Conservation (phyloP, 1,140 invertebrate genomes). For the Pachyrhynchus sulphureomaculatus region DNA sequence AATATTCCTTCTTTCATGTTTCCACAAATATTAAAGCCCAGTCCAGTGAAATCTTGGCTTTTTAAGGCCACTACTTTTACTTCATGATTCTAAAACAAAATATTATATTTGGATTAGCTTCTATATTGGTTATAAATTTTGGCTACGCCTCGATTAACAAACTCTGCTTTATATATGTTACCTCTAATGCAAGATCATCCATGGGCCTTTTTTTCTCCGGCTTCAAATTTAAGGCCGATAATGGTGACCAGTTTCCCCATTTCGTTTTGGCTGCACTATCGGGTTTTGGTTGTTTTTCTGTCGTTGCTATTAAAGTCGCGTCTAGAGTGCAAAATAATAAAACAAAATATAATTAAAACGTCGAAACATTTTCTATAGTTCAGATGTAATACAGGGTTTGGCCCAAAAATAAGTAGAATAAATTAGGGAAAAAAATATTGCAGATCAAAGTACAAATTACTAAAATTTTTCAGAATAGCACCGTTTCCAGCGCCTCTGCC, state of each 20-base stretch:
- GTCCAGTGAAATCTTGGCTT: conserved; percentile 85
- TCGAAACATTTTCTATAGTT: too few species aligned
- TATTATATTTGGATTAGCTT: background rate
- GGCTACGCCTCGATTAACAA: too few species aligned
- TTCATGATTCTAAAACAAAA: conserved; percentile 45
- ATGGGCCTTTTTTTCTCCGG: conserved; percentile 55
- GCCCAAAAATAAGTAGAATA: too few species aligned
- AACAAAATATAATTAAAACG: too few species aligned
- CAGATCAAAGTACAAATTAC: too few species aligned
- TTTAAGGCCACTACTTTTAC: conserved; percentile 70
- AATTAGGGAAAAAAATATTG: too few species aligned
- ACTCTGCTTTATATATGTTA: too few species aligned
- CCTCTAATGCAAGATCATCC: background rate
- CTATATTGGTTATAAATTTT: conserved; percentile 1
- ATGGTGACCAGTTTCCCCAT: conserved; percentile 57
- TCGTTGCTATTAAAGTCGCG: conserved; percentile 35
- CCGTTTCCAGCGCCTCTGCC: too few species aligned
- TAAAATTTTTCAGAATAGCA: too few species aligned
- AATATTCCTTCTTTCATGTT: conserved; percentile 88
- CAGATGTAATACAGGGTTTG: too few species aligned
- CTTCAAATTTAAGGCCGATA: conserved; percentile 54
- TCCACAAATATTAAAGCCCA: conserved; percentile 87
- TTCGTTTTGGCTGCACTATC: conserved; percentile 43
- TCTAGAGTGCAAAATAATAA: conserved; percentile 35
- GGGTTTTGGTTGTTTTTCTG: conserved; percentile 36